Evolutionary conservation across 2,888 invertebrate genomes (phyloP), one percentile per base, ranked within the genome.

Genomic region (Pseudococcus viburni): DNA sequence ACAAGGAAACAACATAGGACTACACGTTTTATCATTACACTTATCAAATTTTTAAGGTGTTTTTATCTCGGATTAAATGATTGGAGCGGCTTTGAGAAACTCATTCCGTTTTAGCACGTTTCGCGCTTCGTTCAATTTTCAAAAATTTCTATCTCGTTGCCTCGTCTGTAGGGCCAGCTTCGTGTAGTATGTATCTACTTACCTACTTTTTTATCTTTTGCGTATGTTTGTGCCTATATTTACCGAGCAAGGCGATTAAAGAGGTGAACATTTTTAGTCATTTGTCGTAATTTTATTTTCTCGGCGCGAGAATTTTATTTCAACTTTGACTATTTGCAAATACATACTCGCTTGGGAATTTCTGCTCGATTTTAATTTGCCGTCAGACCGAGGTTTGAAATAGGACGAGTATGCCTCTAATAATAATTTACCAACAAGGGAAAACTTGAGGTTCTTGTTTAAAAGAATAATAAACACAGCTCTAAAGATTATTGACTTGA

Each of bases 31-130:
- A 73, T 73, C 73, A 73, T 73, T 73, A 73, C 73, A 73, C 39
- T 73, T 73, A 73, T 73, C 73, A 73, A 73, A 73, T 73, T 73
- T 73, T 73, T 33, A 73, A 73, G 73, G 73, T 73, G 33, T 73
- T 73, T 73, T 73, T 73, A 73, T 73, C 33, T 73, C 33, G 73
- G 17, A 73, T 73, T 73, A 73, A 73, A 73, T 73, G 73, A 73
- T 73, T 73, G 73, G 15, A 33, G 73, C 73, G 73, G 73, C 73
- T 73, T 73, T 73, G 73, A 73, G 15, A 73, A 73, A 73, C 73
- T 73, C 73, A 73, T 73, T 73, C 73, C 26, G 73, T 73, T 73
- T 17, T 33, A 64, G 64, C 64, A 73, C 73, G 73, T 73, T 73
- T 73, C 73, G 17, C 33, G 73, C 73, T 73, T 73, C 73, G 73